Evolutionary conservation across 2,113 vertebrate species (phyloP).

Genomic region (Taxidea taxus): DNA sequence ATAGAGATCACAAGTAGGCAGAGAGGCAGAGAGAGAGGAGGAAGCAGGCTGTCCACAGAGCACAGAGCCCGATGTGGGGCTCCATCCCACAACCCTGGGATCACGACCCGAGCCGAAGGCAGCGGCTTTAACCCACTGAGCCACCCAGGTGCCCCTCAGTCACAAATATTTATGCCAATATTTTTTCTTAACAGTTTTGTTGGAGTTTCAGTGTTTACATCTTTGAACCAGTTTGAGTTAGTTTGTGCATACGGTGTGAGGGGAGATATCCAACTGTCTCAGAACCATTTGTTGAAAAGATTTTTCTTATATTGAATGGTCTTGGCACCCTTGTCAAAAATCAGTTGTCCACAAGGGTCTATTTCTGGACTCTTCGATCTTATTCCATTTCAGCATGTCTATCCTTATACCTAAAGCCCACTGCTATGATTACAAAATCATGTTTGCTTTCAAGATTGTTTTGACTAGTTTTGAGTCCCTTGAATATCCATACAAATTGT

Average conservation of each 20-base stretch:
- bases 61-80: too few relatives aligned
- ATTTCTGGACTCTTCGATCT: neutral
- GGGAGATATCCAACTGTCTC: neutral
- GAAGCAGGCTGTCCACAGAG: too few relatives aligned
- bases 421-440: neutral
- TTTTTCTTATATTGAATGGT: neutral
- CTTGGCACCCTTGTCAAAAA: neutral
- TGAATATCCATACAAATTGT: neutral
- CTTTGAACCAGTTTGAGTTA: neutral
- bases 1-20: too few relatives aligned
- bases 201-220: neutral
- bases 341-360: neutral
- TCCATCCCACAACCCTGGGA: too few relatives aligned
- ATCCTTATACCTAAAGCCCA: neutral
- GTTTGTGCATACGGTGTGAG: neutral
- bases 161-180: neutral
- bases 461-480: neutral
- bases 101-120: too few relatives aligned
- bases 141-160: too few relatives aligned
- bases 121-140: too few relatives aligned
- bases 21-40: too few relatives aligned
- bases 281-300: neutral
- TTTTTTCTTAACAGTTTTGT: neutral
- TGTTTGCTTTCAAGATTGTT: neutral
- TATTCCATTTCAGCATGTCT: neutral